A percentile compares a stretch with the other conserved stretches of the same genome.
Conservation (phyloP, 1,140 invertebrate species). For the Danaus melanippus region DNA sequence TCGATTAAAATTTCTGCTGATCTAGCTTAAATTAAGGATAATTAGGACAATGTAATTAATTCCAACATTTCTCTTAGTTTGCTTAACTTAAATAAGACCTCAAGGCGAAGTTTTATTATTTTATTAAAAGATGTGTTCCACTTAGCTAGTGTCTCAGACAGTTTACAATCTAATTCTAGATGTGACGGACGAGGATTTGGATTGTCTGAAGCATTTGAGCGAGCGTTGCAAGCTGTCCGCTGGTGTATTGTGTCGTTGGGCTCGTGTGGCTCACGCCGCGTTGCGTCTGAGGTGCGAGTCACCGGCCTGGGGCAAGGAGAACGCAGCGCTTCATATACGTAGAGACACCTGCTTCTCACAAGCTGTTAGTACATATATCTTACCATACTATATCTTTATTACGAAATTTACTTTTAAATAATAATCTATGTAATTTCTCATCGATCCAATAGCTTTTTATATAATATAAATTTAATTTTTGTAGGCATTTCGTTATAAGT, state of each 20-base stretch:
- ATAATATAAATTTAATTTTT: not conserved
- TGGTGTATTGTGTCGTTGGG: conserved; percentile 84
- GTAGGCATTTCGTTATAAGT: not conserved
- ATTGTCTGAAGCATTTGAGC: conserved; percentile 80
- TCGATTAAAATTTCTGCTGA: too few relatives aligned
- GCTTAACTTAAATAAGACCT: too few relatives aligned
- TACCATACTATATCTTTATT: not conserved
- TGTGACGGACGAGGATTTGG: conserved; percentile 70
- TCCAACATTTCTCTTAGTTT: too few relatives aligned
- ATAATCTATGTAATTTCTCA: too few relatives aligned
- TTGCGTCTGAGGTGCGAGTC: conserved; percentile 80
- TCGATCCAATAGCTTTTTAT: too few relatives aligned
- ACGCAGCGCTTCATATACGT: conserved; percentile 78
- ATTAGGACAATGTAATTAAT: too few relatives aligned
- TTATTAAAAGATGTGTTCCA: too few relatives aligned
- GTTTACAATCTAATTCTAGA: conserved; percentile 19
- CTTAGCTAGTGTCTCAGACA: too few relatives aligned
- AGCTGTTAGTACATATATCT: conserved; percentile 80
- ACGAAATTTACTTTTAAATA: too few relatives aligned
- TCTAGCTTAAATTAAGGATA: too few relatives aligned
- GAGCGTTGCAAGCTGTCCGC: conserved; percentile 85
- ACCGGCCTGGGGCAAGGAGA: conserved; percentile 77
- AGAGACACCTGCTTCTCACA: conserved; percentile 94
- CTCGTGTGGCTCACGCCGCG: conserved; percentile 89
- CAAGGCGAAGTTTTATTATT: too few relatives aligned